Evolutionary conservation across 1,140 invertebrate genomes (phyloP).

Genomic region (Pentalonia nigronervosa): DNA sequence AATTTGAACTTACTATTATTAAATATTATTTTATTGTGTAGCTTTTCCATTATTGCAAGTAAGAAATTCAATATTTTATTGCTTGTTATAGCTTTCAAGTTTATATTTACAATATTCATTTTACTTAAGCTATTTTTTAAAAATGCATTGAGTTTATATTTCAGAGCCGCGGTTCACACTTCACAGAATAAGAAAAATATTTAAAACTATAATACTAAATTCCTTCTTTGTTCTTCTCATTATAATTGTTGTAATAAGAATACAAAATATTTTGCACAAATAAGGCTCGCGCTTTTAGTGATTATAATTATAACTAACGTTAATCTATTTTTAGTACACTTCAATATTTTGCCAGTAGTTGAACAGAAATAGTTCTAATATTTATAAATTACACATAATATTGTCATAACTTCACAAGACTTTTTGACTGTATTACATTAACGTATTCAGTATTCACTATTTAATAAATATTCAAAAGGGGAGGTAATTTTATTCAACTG

Average conservation of each 20-base stretch:
- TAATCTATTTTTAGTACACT: conserved; percentile 30
- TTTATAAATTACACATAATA: background rate
- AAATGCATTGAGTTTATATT: background rate
- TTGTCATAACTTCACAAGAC: background rate
- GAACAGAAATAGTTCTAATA: conserved; percentile 34
- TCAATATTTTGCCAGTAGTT: conserved; percentile 33
- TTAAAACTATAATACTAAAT: background rate
- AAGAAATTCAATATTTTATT: background rate
- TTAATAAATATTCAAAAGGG: background rate
- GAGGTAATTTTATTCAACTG: background rate
- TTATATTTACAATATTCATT: background rate
- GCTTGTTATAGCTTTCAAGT: background rate
- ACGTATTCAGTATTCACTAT: background rate
- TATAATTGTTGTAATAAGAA: background rate
- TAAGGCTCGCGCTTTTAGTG: background rate
- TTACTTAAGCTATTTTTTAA: background rate
- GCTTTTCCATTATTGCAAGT: background rate
- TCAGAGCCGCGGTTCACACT: background rate
- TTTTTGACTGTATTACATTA: background rate
- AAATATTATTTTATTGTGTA: background rate
- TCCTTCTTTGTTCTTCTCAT: background rate
- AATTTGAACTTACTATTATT: background rate
- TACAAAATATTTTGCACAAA: background rate
- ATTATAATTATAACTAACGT: background rate
- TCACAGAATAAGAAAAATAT: background rate